Conservation (phyloP, 2,888 invertebrate genomes). For the Heptascelio sp. region DNA sequence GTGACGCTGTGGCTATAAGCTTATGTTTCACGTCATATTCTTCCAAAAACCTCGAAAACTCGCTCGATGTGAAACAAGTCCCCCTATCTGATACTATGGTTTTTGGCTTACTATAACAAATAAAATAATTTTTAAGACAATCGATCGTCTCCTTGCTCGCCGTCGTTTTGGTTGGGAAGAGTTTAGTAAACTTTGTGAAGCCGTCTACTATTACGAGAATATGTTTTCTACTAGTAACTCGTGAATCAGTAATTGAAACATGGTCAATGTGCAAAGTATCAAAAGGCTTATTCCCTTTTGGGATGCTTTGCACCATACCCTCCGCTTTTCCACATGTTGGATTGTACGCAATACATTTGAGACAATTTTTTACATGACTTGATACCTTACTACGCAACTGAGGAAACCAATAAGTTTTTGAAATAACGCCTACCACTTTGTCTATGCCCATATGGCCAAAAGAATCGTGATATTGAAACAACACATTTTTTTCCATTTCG, state of each 20-base stretch:
- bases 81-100: slow-evolving; percentile 63
- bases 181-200: slow-evolving; percentile 51
- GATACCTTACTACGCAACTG: slow-evolving; percentile 1
- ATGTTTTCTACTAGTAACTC: slow-evolving; percentile 32
- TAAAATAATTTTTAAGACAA: slow-evolving; percentile 28
- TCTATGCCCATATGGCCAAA: slow-evolving; percentile 16
- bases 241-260: slow-evolving; percentile 36
- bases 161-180: slow-evolving; percentile 52
- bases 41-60: slow-evolving; percentile 57
- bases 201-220: slow-evolving; percentile 54
- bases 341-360: slow-evolving; percentile 73
- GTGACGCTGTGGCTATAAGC: slow-evolving; percentile 62
- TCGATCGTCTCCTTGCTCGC: slow-evolving; percentile 44
- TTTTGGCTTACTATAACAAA: slow-evolving; percentile 41
- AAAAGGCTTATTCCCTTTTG: slow-evolving; percentile 56
- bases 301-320: slow-evolving; percentile 65
- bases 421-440: slow-evolving; percentile 57
- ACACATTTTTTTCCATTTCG: slow-evolving; percentile 17
- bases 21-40: slow-evolving; percentile 40
- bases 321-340: slow-evolving; percentile 53
- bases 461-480: slow-evolving; percentile 6
- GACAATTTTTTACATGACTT: slow-evolving; percentile 40
- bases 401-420: slow-evolving; percentile 28
- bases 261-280: slow-evolving; percentile 65
- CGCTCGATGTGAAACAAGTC: slow-evolving; percentile 59